Base-by-base conservation (phyloP, 2,888 invertebrate species). In the Carpatolechia fugitivella region DNA sequence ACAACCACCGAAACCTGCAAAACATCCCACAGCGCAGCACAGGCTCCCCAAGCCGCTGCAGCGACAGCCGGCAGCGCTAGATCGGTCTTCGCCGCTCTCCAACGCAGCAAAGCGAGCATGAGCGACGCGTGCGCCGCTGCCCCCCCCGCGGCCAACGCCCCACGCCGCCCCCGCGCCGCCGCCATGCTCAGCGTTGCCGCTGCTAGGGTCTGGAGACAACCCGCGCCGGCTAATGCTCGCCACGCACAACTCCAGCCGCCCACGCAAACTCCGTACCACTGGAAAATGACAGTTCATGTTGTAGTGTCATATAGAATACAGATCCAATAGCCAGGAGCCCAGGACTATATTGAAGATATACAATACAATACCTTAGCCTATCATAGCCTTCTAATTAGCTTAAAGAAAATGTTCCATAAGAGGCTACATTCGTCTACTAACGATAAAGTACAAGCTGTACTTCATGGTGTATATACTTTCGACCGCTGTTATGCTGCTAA, bases 31-130 rank as follows among this genome's bases (percentile, higher is more conserved):
- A 96, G 93, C 16, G 95, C 95, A 54, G 96, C 95, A 79, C 96
- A 96, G 1, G 96, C 96, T 13, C 96, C 96, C 96, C 96, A 96
- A 0, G 95, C 95, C 0, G 96, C 95, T 1, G 95, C 95, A 51
- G 96, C 95, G 18, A 96, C 95, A 63, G 95, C 95, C 57, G 96
- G 95, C 52, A 96, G 87, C 0, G 96, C 96, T 13, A 95, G 92
- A 68, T 96, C 96, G 53, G 96, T 95, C 57, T 93, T 92, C 0
- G 95, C 94, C 0, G 96, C 96, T 60, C 95, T 93, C 96, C 96
- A 96, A 20, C 95, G 88, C 59, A 95, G 91, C 63, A 96, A 81
- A 0, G 95, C 96, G 69, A 96, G 89, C 61, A 96, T 83, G 6
- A 96, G 88, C 63, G 96, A 95, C 5, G 94, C 94, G 66, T 96